Base-by-base conservation (phyloP, 2,888 invertebrate species). In the Ditylenchus weischeri region DNA sequence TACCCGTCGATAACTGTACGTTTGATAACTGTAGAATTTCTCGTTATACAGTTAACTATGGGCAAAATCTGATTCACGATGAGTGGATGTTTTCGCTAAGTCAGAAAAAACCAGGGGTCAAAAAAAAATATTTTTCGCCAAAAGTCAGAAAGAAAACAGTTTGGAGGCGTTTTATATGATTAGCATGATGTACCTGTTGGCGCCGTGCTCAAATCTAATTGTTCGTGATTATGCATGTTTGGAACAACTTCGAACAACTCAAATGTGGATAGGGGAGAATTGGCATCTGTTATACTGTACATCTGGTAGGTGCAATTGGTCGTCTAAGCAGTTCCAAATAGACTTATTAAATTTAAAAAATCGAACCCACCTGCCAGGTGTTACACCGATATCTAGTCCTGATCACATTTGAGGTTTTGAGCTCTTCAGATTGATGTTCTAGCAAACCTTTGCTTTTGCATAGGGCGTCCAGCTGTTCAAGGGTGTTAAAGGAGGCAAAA, bases 231-330 rank as follows among this genome's bases (percentile, higher is more conserved):
- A 18, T 54, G 54, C 29, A 23, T 2, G 10, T 54, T 54, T 10
- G 54, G 51, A 23, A 29, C 29, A 18, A 54, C 29, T 29, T 54
- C 54, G n/a, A 54, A 54, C 54, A 54, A 1, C 10, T 54, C 54
- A 29, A 54, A 54, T 2, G 54, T 54, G 5, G 54, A 54, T 43
- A 43, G 15, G 43, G 3, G 43, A 54, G 23, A 11, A 54, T n/a
- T 29, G 4, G 23, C 29, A 23, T 54, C 54, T 21, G 29, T 54
- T 23, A 54, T 29, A 29, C 23, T 23, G 29, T 54, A 54, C 54
- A 54, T 54, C 54, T 54, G 23, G 54, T 54, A 54, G 10, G 54
- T 21, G 54, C 54, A 54, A 54, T 54, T 54, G 11, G 54, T 54
- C 15, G 3, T 43, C 43, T 43, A 43, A 43, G 8, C 11, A 10